Evolutionary conservation across 2,113 vertebrate species (phyloP).

Genomic region (Tyrannus savana): DNA sequence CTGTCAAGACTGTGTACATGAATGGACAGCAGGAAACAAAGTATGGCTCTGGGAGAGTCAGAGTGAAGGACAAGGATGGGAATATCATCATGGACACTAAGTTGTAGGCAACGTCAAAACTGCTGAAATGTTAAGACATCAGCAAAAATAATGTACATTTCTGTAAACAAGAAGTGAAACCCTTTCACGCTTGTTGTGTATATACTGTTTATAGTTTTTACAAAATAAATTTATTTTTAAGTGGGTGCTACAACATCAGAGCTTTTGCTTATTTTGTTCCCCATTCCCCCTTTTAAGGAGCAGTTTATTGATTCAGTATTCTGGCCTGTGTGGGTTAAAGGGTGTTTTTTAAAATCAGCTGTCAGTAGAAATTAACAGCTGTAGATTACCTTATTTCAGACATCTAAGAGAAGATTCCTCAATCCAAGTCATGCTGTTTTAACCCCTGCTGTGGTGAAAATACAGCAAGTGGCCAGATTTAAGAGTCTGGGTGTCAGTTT

Average conservation of each 20-base stretch:
- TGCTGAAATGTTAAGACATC: background rate
- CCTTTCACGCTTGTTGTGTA: constrained; percentile 3
- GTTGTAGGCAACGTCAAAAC: background rate
- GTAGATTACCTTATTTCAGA: background rate
- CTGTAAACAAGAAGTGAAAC: background rate
- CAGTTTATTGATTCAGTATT: background rate
- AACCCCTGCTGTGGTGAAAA: background rate
- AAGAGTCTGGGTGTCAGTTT: background rate
- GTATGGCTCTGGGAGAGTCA: constrained; percentile 85
- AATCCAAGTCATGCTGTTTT: background rate
- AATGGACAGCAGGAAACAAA: constrained; percentile 93
- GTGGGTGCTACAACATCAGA: background rate
- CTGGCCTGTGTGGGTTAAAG: background rate
- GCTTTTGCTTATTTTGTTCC: background rate
- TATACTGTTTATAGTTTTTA: constrained; percentile 22
- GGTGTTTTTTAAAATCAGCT: background rate
- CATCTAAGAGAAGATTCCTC: background rate
- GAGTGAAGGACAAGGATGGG: constrained; percentile 92
- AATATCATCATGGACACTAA: constrained; percentile 85
- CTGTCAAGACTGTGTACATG: constrained; percentile 88
- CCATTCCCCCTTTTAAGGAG: background rate
- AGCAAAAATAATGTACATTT: constrained; percentile 17
- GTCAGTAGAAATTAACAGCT: background rate
- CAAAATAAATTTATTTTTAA: constrained; percentile 64
- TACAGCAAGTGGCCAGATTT: background rate